Evolutionary conservation across 2,888 invertebrate species (phyloP).

Genomic region (Actias luna): DNA sequence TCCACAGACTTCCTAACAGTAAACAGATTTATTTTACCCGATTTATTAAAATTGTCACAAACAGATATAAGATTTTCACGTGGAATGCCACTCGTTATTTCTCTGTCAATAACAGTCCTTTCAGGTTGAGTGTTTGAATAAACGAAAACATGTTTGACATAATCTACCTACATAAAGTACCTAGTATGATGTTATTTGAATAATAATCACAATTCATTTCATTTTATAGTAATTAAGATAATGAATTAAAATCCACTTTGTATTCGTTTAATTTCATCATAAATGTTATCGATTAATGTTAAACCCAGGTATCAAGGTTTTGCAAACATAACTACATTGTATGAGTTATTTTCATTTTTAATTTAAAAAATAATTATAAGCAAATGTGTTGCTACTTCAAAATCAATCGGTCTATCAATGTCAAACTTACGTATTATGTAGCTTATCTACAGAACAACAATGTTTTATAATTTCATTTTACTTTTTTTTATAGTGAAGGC

Average conservation of each 20-base stretch:
- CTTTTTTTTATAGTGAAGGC: too few species aligned
- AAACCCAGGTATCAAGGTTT: background rate
- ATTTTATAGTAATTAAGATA: background rate
- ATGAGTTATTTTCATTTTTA: background rate
- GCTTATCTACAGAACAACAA: too few species aligned
- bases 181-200: background rate
- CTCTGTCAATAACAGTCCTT: conserved; percentile 1
- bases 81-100: background rate
- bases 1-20: background rate
- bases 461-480: too few species aligned
- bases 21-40: background rate
- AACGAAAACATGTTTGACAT: background rate
- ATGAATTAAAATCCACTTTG: background rate
- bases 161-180: background rate
- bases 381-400: background rate
- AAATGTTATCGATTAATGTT: background rate
- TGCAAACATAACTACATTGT: conserved; percentile 2
- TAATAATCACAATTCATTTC: background rate
- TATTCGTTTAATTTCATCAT: background rate
- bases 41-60: background rate
- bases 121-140: background rate
- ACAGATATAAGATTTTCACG: background rate
- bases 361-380: background rate
- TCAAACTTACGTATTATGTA: too few species aligned
- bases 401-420: background rate